These are phyloP conservation scores for Eupeodes luniger DNA, from an alignment of 2,888 invertebrate species.

Conservation along the genomic window DNA sequence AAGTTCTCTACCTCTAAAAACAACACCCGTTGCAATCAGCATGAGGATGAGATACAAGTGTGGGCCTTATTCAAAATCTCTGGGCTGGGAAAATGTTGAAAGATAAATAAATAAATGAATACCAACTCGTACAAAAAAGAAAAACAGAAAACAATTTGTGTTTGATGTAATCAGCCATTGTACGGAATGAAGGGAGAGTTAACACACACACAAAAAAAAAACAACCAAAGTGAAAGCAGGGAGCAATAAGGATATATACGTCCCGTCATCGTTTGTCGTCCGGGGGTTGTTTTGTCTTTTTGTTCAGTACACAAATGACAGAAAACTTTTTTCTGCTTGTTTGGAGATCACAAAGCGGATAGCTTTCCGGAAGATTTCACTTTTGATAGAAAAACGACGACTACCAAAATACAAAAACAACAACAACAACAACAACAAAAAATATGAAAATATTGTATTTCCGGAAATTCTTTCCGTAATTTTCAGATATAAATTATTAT, in stretches of 20 bases:
- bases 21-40: too few relatives aligned
- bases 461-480: constrained; percentile 31
- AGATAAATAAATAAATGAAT: constrained; percentile 13
- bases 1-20: too few relatives aligned
- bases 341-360: constrained; percentile 45
- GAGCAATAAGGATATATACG: constrained; percentile 21
- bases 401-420: constrained; percentile 12
- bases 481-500: constrained; percentile 36
- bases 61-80: background rate
- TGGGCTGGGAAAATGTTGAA: constrained; percentile 10
- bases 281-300: background rate
- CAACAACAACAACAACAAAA: background rate
- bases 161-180: constrained; percentile 43
- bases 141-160: constrained; percentile 36
- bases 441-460: constrained; percentile 27
- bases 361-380: constrained; percentile 42
- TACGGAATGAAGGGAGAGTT: constrained; percentile 12
- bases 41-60: too few relatives aligned
- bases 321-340: constrained; percentile 47
- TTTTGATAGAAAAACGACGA: constrained; percentile 36
- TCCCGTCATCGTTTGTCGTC: background rate
- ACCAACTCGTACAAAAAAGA: background rate
- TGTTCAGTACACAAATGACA: constrained; percentile 16
- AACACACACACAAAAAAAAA: constrained; percentile 1
- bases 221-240: background rate